Evolutionary conservation across 1,140 invertebrate genomes (phyloP), one percentile per base, ranked within the genome.

Genomic region (Macrobrachium rosenbergii): DNA sequence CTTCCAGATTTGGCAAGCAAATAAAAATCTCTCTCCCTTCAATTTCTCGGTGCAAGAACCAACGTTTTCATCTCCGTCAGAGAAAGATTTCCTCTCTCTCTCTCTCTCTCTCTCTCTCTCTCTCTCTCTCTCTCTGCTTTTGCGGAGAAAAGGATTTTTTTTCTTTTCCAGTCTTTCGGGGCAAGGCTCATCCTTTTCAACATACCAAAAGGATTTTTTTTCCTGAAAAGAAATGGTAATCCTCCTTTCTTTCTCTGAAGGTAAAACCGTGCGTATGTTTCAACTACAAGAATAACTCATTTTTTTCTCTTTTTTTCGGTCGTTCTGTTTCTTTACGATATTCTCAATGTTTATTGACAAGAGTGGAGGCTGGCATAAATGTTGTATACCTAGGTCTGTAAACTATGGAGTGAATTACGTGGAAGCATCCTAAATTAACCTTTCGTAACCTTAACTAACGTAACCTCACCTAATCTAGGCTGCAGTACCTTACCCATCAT

Each of bases 11-110:
- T 52, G 0, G 7, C 52, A 52, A 52, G 52, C 52, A 52, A 19
- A 2, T 75, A 43, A 28, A 19, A 21, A 75, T 37, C 72, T 75
- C 72, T 75, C 17, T 19, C 72, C 72, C 72, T n/a, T 75, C 72
- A 75, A 17, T 21, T 21, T 19, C 72, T 43, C 23, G 12, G 14
- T 43, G 23, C 23, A 19, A 75, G 21, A 19, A 75, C 21, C 37
- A 76, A 11, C 23, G n/a, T 52, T 16, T 77, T 43, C 28, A 19
- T 52, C 45, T 77, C 21, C 28, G 10, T 77, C 45, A 58, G 19
- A 11, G n/a, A 11, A n/a, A 14, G 19, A 5, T 19, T 23, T 45
- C 7, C 7, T 69, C 62, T n/a, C 60, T 45, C 62, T 45, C 19
- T 5, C 12, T 52, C 64, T 60, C 28, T 12, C 80, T n/a, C 37